Evolutionary conservation across 2,888 invertebrate species (phyloP).

Genomic region (Cataglyphis cursor): DNA sequence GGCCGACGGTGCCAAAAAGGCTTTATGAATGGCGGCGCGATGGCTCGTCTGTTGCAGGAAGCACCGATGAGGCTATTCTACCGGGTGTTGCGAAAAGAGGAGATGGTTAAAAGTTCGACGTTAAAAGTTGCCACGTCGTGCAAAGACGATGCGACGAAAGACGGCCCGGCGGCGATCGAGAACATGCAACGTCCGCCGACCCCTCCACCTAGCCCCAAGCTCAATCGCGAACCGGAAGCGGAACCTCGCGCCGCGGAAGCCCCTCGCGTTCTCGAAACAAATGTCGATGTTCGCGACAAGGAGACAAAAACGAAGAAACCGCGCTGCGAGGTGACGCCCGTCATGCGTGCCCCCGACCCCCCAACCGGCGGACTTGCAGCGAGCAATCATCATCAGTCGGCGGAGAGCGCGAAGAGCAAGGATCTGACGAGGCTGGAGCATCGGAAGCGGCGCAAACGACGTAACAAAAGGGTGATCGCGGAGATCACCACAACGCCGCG

Average conservation of each 20-base stretch:
- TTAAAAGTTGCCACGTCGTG: constrained; percentile 47
- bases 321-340: constrained; percentile 83
- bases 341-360: constrained; percentile 80
- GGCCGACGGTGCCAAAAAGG: background rate
- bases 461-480: constrained; percentile 83
- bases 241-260: constrained; percentile 60
- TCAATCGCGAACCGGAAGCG: constrained; percentile 69
- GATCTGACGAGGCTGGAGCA: constrained; percentile 80
- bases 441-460: constrained; percentile 80
- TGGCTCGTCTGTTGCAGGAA: constrained; percentile 77
- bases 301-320: constrained; percentile 81
- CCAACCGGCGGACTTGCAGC: constrained; percentile 43
- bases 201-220: constrained; percentile 83
- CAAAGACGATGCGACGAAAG: constrained; percentile 61
- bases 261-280: constrained; percentile 62
- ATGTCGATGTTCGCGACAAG: constrained; percentile 71
- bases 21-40: constrained; percentile 59
- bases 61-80: constrained; percentile 82
- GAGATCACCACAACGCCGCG: constrained; percentile 83
- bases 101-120: constrained; percentile 38
- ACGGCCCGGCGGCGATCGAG: constrained; percentile 74
- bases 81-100: constrained; percentile 77
- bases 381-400: constrained; percentile 56
- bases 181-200: constrained; percentile 83
- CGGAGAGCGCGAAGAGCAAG: constrained; percentile 67